Base-by-base conservation (phyloP, 1,140 invertebrate genomes). In the Telenomus remus region DNA sequence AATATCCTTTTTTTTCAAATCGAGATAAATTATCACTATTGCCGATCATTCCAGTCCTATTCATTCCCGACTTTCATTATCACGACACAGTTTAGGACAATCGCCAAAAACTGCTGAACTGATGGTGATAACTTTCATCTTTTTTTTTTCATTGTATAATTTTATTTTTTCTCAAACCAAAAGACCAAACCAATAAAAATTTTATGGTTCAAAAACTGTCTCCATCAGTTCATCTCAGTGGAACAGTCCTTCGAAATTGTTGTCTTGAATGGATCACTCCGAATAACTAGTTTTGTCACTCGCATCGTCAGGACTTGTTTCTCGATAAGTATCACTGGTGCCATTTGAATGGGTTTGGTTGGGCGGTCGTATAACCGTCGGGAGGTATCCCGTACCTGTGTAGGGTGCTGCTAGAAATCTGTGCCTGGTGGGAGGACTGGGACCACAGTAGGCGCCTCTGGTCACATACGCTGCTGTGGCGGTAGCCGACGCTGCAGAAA, bases 321-420 rank as follows among this genome's bases (percentile, higher is more conserved):
- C 85, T 61, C 84, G 79, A 57, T 86, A 86, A 47, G 81, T 82
- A 50, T 86, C 84, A n/a, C 78, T 79, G 14, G 80, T 84, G 1
- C 82, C 83, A 47, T 87, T 87, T 19, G 84, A 77, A 66, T 86
- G 85, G 35, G 75, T 81, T 64, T 88, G 85, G 80, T 84, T 88
- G 16, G 89, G 89, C 10, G 94, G 92, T 65, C 93, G 87, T 49
- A 95, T 93, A 0, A 95, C 92, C 0, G 93, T 94, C 0, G 94
- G 92, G 53, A 95, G 84, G 81, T 95, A 95, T 0, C 93, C 94
- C 0, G 94, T 95, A 1, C 94, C 94, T 19, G 92, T 91, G 80
- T 95, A 95, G 0, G 93, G 94, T 0, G 94, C 93, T 0, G 93
- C 92, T 0, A 95, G 87, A 81, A 95, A 95, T 55, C 94, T 79